Evolutionary conservation across 2,113 vertebrate species (phyloP).

Genomic region (Trachemys scripta): DNA sequence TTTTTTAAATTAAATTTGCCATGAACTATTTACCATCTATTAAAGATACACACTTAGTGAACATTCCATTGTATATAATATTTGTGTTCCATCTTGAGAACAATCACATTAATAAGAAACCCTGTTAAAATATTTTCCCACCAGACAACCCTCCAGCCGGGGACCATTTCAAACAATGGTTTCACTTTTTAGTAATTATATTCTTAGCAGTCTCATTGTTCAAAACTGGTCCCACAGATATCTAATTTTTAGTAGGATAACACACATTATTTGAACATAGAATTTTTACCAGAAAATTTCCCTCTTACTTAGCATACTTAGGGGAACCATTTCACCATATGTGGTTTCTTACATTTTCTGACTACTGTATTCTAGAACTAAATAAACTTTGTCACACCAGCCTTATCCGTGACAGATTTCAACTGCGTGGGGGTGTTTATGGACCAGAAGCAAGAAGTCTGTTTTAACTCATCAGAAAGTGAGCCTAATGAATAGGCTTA

Average conservation of each 20-base stretch:
- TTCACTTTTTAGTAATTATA: slow-evolving; percentile 74
- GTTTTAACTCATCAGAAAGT: slow-evolving; percentile 65
- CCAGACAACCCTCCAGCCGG: slow-evolving; percentile 72
- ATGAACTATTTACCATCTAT: slow-evolving; percentile 57
- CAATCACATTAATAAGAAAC: slow-evolving; percentile 67
- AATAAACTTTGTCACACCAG: slow-evolving; percentile 69
- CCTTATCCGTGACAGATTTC: slow-evolving; percentile 55
- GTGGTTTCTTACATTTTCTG: slow-evolving; percentile 62
- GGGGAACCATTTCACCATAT: slow-evolving; percentile 54
- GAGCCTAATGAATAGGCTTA: slow-evolving; percentile 72
- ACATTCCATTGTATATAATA: slow-evolving; percentile 63
- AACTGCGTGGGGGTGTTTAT: slow-evolving; percentile 47
- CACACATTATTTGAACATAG: slow-evolving; percentile 47
- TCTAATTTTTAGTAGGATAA: slow-evolving; percentile 76
- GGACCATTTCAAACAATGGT: slow-evolving; percentile 66
- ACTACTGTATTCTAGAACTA: slow-evolving; percentile 61
- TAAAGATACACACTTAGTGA: slow-evolving; percentile 36
- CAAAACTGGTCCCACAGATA: slow-evolving; percentile 74
- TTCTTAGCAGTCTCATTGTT: slow-evolving; percentile 70
- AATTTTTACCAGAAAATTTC: slow-evolving; percentile 75
- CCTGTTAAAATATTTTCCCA: slow-evolving; percentile 80
- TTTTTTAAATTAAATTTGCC: slow-evolving; percentile 61
- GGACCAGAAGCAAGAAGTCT: slow-evolving; percentile 52
- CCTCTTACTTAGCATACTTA: slow-evolving; percentile 52
- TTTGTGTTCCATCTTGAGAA: slow-evolving; percentile 51